Evolutionary conservation across 2,797 vertebrate species (phyloP).

Genomic region (Diceros bicornis): DNA sequence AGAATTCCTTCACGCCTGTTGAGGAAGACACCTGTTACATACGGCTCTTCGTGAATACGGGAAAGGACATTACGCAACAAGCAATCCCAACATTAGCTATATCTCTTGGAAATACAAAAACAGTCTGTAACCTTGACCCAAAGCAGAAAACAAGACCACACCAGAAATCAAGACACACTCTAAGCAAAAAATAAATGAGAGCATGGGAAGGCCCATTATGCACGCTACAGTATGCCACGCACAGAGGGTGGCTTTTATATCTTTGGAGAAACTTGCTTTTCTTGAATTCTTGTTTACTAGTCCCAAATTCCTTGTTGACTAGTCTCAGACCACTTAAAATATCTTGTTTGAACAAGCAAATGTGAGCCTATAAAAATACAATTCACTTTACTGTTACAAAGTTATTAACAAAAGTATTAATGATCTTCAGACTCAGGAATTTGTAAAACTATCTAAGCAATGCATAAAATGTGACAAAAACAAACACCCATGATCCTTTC

Average conservation of each 20-base stretch:
- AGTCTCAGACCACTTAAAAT: not conserved
- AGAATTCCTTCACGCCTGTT: conserved; percentile 95
- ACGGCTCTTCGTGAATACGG: fast-evolving
- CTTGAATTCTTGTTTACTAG: not conserved
- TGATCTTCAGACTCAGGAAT: not conserved
- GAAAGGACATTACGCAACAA: not conserved
- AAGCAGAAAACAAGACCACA: not conserved
- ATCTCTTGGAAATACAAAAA: not conserved
- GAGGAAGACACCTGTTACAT: conserved; percentile 16
- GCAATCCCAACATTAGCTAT: not conserved
- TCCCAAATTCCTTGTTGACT: not conserved
- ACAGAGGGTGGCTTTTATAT: fast-evolving
- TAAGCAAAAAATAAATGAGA: not conserved
- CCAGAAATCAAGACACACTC: not conserved
- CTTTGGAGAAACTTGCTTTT: not conserved
- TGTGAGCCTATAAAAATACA: not conserved
- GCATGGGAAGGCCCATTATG: fast-evolving
- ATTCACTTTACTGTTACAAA: not conserved
- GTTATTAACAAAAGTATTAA: not conserved
- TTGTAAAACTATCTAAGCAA: not conserved
- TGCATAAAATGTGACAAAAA: not conserved
- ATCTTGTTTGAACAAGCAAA: not conserved
- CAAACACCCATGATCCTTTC: not conserved
- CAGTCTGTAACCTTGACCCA: not conserved
- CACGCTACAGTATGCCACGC: fast-evolving